These are phyloP conservation scores for Toxotes jaculatrix DNA, from an alignment of 2,113 vertebrate genomes.

Conservation along the genomic window DNA sequence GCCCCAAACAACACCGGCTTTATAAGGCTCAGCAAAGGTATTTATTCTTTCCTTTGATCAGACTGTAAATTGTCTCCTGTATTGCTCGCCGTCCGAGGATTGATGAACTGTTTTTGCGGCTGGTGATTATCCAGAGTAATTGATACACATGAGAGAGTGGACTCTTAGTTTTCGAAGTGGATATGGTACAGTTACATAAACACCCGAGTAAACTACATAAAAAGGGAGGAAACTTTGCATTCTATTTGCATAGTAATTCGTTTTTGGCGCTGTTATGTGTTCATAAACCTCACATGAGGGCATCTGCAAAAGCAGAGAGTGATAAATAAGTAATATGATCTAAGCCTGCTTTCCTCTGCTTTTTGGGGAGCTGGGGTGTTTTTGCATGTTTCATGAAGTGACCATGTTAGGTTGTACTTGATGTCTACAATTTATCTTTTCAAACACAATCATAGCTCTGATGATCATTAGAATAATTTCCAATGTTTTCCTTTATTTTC, in stretches of 20 bases:
- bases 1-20: neutral
- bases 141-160: constrained; percentile 55
- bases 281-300: constrained; percentile 64
- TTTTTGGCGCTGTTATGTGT: constrained; percentile 50
- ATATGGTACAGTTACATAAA: constrained; percentile 64
- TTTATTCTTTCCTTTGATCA: constrained; percentile 26
- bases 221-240: constrained; percentile 64
- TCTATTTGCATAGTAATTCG: constrained; percentile 76
- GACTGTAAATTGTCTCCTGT: constrained; percentile 24
- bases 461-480: neutral
- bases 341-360: constrained; percentile 49
- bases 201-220: constrained; percentile 50
- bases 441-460: neutral
- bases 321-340: constrained; percentile 76
- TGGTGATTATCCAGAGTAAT: constrained; percentile 57
- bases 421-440: constrained; percentile 17
- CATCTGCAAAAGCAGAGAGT: constrained; percentile 51
- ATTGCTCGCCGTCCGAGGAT: constrained; percentile 27
- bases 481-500: neutral
- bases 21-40: neutral
- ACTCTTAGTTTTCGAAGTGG: constrained; percentile 51
- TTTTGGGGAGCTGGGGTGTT: constrained; percentile 37
- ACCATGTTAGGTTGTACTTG: constrained; percentile 27
- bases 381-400: constrained; percentile 1
- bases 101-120: constrained; percentile 19